These are phyloP conservation scores for Drosophila parthenogenetica DNA, from an alignment of 2,888 invertebrate genomes.

Conservation along the genomic window DNA sequence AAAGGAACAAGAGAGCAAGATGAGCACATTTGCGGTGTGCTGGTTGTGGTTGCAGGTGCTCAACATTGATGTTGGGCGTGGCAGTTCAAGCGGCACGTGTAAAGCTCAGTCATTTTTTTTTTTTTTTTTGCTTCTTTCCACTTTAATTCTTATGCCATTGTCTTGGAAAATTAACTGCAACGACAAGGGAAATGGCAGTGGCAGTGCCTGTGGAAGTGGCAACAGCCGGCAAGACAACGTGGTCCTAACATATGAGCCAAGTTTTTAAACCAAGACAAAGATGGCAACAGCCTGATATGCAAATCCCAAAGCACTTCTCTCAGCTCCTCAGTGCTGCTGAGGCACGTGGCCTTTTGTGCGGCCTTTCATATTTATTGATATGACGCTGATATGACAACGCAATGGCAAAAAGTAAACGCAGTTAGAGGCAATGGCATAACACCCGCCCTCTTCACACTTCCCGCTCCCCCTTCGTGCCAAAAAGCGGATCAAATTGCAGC, in stretches of 20 bases:
- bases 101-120: constrained; percentile 57
- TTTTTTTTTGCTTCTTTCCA: constrained; percentile 32
- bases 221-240: constrained; percentile 51
- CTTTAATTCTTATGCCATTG: constrained; percentile 67
- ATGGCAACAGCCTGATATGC: constrained; percentile 60
- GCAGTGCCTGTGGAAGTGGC: constrained; percentile 10
- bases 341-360: constrained; percentile 67
- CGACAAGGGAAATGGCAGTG: constrained; percentile 24
- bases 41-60: constrained; percentile 40
- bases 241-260: constrained; percentile 53
- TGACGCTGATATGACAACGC: constrained; percentile 77
- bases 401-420: constrained; percentile 8
- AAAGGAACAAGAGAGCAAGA: background rate
- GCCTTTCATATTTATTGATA: constrained; percentile 75
- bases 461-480: background rate
- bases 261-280: constrained; percentile 58
- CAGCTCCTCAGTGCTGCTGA: constrained; percentile 9
- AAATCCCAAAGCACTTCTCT: constrained; percentile 62
- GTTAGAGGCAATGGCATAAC: too few species aligned
- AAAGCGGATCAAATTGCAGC: constrained; percentile 41
- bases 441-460: background rate
- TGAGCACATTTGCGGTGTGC: background rate
- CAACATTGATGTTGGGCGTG: constrained; percentile 46
- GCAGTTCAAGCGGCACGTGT: constrained; percentile 71
- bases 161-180: constrained; percentile 79